Percentiles rank a stretch among this genome's conserved stretches.
phyloP scores from a whole-genome alignment of 2,888 invertebrate genomes.

The Schrankia costaestrigalis region DNA sequence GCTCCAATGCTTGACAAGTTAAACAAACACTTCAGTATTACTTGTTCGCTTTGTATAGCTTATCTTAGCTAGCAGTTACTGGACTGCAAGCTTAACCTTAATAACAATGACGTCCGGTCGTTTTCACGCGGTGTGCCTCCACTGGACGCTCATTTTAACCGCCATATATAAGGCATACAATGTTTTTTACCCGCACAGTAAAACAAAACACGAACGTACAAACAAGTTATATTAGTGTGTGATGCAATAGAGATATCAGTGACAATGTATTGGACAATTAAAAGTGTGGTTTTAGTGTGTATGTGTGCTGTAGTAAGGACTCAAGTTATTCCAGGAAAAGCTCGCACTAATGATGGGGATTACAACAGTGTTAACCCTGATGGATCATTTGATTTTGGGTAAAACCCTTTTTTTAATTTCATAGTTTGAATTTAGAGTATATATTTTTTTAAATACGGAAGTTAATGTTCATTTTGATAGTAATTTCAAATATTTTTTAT shows the following conservation, averaged over 20 bases:
- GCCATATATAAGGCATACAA: constrained; percentile 70
- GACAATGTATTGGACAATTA: constrained; percentile 62
- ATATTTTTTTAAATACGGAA: too few species aligned
- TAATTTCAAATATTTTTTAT: too few species aligned
- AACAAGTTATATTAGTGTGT: constrained; percentile 25
- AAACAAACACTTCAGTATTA: too few species aligned
- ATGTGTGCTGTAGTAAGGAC: constrained; percentile 62
- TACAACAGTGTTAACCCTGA: constrained; percentile 85
- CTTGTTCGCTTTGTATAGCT: too few species aligned
- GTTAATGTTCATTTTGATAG: too few species aligned
- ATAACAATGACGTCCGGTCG: constrained; percentile 78
- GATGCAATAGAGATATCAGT: constrained; percentile 29
- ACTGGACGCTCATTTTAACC: constrained; percentile 67
- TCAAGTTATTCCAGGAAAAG: constrained; percentile 71
- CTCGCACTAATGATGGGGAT: constrained; percentile 77
- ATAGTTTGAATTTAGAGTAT: too few species aligned
- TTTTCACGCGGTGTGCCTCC: constrained; percentile 71
- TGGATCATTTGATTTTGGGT: constrained; percentile 89
- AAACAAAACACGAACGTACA: constrained; percentile 43
- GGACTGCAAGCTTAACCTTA: constrained; percentile 40
- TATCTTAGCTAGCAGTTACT: constrained; percentile 23
- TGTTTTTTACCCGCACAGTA: constrained; percentile 72
- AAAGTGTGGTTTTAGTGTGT: constrained; percentile 58
- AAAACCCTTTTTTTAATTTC: too few species aligned
- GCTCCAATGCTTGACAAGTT: too few species aligned